Percentiles rank a stretch among this genome's conserved stretches.
Evolutionary conservation across 2,888 invertebrate genomes (phyloP).

Genomic region (Vandiemenella viatica): DNA sequence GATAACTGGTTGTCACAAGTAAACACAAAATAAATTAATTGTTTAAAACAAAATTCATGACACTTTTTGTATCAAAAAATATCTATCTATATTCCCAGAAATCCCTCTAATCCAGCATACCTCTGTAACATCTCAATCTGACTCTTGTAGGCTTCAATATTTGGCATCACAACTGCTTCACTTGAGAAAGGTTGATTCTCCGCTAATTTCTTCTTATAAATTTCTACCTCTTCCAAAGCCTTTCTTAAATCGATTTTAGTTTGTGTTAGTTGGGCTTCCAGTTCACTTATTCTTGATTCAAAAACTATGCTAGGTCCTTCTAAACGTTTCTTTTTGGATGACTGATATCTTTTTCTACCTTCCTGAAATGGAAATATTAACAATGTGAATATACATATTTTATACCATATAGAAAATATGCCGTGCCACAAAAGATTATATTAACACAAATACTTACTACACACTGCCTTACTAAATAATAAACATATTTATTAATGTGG

Average conservation of each 20-base stretch:
- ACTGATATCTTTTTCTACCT: slow-evolving; percentile 19
- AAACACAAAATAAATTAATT: no score
- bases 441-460: no score
- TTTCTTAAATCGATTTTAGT: slow-evolving; percentile 60
- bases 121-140: slow-evolving; percentile 28
- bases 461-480: no score
- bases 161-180: not conserved
- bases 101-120: slow-evolving; percentile 31
- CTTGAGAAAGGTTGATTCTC: slow-evolving; percentile 6
- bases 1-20: no score
- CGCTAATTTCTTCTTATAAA: slow-evolving; percentile 26
- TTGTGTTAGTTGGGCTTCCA: slow-evolving; percentile 71
- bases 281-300: slow-evolving; percentile 68
- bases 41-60: no score
- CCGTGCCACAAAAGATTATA: not conserved
- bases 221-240: slow-evolving; percentile 47
- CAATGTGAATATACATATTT: no score
- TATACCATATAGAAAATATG: no score
- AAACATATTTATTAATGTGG: no score
- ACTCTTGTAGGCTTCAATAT: not conserved
- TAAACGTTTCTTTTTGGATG: slow-evolving; percentile 26
- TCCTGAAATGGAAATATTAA: slow-evolving; percentile 7
- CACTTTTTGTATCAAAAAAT: no score
- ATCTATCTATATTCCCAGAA: no score
- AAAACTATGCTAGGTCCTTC: slow-evolving; percentile 69